Conservation (phyloP, 2,888 invertebrate species). For the Norana najaformis region DNA sequence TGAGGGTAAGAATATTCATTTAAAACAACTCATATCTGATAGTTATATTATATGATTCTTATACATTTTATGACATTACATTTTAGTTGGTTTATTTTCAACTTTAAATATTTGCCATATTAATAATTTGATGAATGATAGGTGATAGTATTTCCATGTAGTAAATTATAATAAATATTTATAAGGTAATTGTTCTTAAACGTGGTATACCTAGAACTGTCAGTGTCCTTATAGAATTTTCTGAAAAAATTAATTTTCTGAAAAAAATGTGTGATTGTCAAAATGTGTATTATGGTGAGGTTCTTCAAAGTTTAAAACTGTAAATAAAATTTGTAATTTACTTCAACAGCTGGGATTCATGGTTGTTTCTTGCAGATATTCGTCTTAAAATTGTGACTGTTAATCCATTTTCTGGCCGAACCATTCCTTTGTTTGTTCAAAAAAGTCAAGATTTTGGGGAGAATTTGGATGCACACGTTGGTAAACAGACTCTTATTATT, state of each 20-base stretch:
- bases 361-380: conserved; percentile 39
- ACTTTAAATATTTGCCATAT: background rate
- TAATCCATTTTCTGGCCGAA: conserved; percentile 54
- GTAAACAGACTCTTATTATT: conserved; percentile 30
- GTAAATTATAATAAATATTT: background rate
- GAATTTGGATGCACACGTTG: conserved; percentile 40
- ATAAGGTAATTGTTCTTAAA: background rate
- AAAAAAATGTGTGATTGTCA: background rate
- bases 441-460: conserved; percentile 36
- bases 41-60: background rate
- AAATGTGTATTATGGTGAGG: background rate
- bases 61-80: background rate
- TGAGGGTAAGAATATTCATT: background rate
- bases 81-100: background rate
- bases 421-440: conserved; percentile 53
- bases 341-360: background rate
- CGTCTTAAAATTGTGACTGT: conserved; percentile 47
- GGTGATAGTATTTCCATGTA: background rate
- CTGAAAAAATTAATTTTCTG: background rate
- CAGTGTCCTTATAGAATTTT: background rate
- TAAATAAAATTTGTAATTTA: background rate
- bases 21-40: background rate
- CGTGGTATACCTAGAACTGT: background rate
- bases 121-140: background rate
- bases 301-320: background rate